Base-by-base conservation (phyloP, 2,113 vertebrate species). In the Phainopepla nitens region DNA sequence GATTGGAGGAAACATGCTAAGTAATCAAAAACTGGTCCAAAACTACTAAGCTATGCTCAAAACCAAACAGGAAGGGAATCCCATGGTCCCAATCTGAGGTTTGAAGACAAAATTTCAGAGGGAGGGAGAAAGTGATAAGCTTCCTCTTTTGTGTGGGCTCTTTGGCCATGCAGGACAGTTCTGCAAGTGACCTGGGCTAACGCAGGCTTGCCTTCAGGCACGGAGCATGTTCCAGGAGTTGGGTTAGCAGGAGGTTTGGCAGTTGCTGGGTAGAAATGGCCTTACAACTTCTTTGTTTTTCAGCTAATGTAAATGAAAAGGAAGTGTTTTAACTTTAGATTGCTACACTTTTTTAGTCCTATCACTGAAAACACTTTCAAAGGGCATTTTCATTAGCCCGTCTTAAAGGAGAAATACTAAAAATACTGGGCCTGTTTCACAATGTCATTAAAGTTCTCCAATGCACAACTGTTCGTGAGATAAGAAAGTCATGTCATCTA, bases 361-460 rank as follows among this genome's bases (percentile, higher is more conserved):
- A 50, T 31, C n/a, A 56, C 41, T 91, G n/a, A 90, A 85, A 95
- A 87, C 15, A 76, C 14, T 75, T 92, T 58, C 4, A 54, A 93
- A 86, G 62, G 9, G 36, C 33, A 44, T 79, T 64, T 93, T 76
- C 56, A 90, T 35, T 96, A 53, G 7, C 54, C 39, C 83, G 28
- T 45, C 44, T 5, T 66, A 62, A 75, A 45, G n/a, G 78, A 94
- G 84, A 91, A 93, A 44, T 70, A 81, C 54, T 87, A 94, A 94
- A 77, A 95, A 88, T 44, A 60, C n/a, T 83, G 54, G n/a, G 49
- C 19, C 76, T 23, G 9, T 91, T 97, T 89, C 65, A 93, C 51
- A 33, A 33, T 28, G 18, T 80, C 90, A 93, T 80, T 94, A 24
- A 96, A 94, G 82, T 84, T 91, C 81, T 96, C n/a, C 49, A 14